These are phyloP conservation scores for Tachypleus tridentatus DNA, from an alignment of 1,140 invertebrate species.

Conservation along the genomic window DNA sequence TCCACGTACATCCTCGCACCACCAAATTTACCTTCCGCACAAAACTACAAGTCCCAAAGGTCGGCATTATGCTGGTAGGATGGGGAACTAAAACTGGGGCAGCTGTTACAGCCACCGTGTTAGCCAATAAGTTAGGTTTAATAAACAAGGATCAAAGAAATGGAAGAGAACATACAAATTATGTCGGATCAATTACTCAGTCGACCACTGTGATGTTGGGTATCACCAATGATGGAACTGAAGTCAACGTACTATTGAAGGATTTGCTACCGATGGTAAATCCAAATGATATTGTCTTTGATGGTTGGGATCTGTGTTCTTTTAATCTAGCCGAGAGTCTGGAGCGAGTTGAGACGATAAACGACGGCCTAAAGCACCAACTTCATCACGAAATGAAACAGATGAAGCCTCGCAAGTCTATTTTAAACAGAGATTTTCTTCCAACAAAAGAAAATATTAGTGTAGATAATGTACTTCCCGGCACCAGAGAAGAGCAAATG, in stretches of 20 bases:
- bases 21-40: no score
- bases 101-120: no score
- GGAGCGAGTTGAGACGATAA: slow-evolving; percentile 53
- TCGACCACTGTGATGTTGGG: slow-evolving; percentile 72
- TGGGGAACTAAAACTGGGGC: no score
- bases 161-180: slow-evolving; percentile 47
- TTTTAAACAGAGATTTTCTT: slow-evolving; percentile 82
- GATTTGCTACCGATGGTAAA: slow-evolving; percentile 73
- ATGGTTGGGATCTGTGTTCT: slow-evolving; percentile 89
- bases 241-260: slow-evolving; percentile 66
- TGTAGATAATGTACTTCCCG: slow-evolving; percentile 67
- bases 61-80: no score
- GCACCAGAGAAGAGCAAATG: slow-evolving; percentile 49
- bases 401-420: slow-evolving; percentile 67
- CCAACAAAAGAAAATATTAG: slow-evolving; percentile 79
- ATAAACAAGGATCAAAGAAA: no score
- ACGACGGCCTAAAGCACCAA: slow-evolving; percentile 37
- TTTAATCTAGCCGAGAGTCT: slow-evolving; percentile 71
- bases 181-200: slow-evolving; percentile 79
- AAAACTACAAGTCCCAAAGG: no score
- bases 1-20: no score
- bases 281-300: slow-evolving; percentile 72
- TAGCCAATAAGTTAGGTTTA: no score
- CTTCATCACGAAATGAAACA: slow-evolving; percentile 43
- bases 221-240: slow-evolving; percentile 39